Percentiles rank a stretch among this genome's conserved stretches.
Conservation (phyloP, 2,113 vertebrate genomes). For the Speoplatyrhinus poulsoni region DNA sequence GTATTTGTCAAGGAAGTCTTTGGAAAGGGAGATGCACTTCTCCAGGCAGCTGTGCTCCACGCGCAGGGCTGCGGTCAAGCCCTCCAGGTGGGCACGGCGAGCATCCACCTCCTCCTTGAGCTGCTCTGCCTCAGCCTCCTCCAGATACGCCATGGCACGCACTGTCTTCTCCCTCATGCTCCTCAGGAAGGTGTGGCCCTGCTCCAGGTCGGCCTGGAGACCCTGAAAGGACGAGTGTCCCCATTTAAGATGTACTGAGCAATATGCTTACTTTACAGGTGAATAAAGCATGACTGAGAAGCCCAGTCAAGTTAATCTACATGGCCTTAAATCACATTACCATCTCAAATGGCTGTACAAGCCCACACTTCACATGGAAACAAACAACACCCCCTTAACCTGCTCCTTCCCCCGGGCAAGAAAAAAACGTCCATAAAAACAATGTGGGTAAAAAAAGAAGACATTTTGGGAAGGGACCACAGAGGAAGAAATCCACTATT, state of each 20-base stretch:
- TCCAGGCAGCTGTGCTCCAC: slow-evolving; percentile 83
- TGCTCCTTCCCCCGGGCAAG: too few species aligned
- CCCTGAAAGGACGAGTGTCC: slow-evolving; percentile 48
- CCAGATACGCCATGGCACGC: slow-evolving; percentile 79
- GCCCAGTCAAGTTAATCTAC: too few species aligned
- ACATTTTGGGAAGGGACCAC: too few species aligned
- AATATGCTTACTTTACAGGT: background rate
- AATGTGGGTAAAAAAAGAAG: too few species aligned
- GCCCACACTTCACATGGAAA: too few species aligned
- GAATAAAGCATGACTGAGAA: too few species aligned
- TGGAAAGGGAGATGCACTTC: slow-evolving; percentile 87
- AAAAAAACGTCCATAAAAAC: too few species aligned
- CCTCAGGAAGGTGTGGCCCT: slow-evolving; percentile 88
- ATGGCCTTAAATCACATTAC: too few species aligned
- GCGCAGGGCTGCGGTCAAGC: slow-evolving; percentile 80
- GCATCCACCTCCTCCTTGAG: slow-evolving; percentile 81
- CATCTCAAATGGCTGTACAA: too few species aligned
- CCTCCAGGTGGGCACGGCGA: slow-evolving; percentile 79
- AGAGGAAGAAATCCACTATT: too few species aligned
- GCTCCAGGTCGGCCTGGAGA: slow-evolving; percentile 86
- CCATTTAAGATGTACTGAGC: background rate
- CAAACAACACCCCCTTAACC: too few species aligned
- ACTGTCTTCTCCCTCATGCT: slow-evolving; percentile 88
- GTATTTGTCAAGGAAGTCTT: slow-evolving; percentile 93
- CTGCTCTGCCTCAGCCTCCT: slow-evolving; percentile 77